phyloP scores from a whole-genome alignment of 1,140 invertebrate genomes.

The Euglossa dilemma region DNA sequence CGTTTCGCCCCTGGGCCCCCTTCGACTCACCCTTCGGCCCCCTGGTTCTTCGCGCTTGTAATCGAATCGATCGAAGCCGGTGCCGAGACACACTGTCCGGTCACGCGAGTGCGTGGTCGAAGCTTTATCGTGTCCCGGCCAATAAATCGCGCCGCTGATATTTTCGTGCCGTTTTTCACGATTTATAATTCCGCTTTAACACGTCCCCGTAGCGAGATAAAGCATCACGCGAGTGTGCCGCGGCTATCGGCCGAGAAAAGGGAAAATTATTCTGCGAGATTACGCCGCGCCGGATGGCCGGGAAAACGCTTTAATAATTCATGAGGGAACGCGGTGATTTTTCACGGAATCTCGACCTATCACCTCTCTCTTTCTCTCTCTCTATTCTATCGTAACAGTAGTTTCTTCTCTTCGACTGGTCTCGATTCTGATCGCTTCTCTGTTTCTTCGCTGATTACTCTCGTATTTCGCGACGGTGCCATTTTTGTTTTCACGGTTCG shows the following conservation, averaged over 20 bases:
- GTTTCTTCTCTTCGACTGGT: too few species aligned
- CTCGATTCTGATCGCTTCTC: not conserved
- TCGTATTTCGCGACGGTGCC: not conserved
- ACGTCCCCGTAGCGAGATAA: constrained; percentile 31
- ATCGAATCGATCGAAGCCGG: constrained; percentile 15
- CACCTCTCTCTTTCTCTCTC: too few species aligned
- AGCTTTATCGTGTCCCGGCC: constrained; percentile 11
- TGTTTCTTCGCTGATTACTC: not conserved
- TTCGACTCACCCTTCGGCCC: not conserved
- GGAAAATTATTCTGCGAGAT: constrained; percentile 44
- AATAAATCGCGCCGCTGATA: constrained; percentile 29
- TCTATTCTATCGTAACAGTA: too few species aligned
- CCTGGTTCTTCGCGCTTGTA: not conserved
- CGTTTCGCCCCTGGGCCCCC: too few species aligned
- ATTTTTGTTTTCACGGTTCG: too few species aligned
- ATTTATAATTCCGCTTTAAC: constrained; percentile 48
- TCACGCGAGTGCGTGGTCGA: constrained; percentile 57
- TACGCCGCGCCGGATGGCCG: constrained; percentile 24
- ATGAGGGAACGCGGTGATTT: constrained; percentile 36
- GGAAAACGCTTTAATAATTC: constrained; percentile 47
- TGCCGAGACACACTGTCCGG: constrained; percentile 11
- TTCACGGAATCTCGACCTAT: constrained; percentile 42
- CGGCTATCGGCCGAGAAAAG: constrained; percentile 16
- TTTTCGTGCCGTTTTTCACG: constrained; percentile 42
- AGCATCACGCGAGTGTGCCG: constrained; percentile 31